Evolutionary conservation across 2,797 vertebrate genomes (phyloP).

Genomic region (Chelon auratus): DNA sequence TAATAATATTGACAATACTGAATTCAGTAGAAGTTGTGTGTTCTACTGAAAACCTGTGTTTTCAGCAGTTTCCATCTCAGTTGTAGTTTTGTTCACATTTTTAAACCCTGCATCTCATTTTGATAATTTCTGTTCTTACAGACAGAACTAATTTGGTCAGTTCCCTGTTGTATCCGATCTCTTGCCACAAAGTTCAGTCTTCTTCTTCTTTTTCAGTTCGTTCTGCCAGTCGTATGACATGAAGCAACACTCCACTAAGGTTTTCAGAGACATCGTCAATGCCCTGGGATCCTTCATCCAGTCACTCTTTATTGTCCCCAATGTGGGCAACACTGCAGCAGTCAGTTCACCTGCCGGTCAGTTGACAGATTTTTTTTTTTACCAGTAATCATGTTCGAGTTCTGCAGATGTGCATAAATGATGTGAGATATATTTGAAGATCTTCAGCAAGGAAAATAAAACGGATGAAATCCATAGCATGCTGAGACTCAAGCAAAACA

Average conservation of each 20-base stretch:
- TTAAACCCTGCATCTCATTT: too few species aligned
- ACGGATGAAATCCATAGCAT: too few species aligned
- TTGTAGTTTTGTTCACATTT: too few species aligned
- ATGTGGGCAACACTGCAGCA: conserved; percentile 83
- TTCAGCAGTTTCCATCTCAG: too few species aligned
- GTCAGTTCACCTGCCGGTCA: conserved; percentile 88
- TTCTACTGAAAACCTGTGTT: too few species aligned
- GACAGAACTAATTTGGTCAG: not conserved
- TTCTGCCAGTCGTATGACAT: conserved; percentile 99
- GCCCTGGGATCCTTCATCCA: conserved; percentile 98
- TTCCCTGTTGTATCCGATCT: not conserved
- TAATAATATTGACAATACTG: too few species aligned
- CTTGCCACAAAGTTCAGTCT: not conserved
- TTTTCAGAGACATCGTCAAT: conserved; percentile 98
- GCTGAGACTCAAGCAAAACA: too few species aligned
- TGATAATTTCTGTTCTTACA: too few species aligned
- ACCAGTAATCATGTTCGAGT: not conserved
- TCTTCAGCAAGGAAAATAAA: too few species aligned
- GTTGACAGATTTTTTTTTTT: conserved; percentile 3
- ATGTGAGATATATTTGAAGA: too few species aligned
- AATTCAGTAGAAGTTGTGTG: too few species aligned
- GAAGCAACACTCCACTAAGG: conserved; percentile 99
- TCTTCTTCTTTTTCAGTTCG: conserved; percentile 81
- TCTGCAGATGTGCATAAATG: too few species aligned
- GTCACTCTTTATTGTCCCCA: conserved; percentile 95